Conservation (phyloP, 1,140 invertebrate species). For the Eumaeus atala region DNA sequence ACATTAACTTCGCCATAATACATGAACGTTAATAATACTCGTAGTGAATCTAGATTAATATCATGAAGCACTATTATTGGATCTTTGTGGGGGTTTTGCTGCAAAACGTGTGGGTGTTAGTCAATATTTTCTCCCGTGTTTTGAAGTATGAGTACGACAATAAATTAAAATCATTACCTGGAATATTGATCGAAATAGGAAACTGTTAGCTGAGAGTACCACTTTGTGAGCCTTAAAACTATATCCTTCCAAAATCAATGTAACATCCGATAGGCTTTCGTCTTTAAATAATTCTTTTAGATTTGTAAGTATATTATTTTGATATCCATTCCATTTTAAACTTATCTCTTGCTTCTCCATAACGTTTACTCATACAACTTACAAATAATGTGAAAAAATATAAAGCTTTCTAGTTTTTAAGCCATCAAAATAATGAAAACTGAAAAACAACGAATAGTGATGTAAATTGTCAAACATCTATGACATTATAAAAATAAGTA, state of each 20-base stretch:
- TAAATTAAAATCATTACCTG: constrained; percentile 65
- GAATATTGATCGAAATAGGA: constrained; percentile 81
- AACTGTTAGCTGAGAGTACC: constrained; percentile 82
- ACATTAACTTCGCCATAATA: constrained; percentile 82
- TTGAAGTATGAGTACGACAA: constrained; percentile 3
- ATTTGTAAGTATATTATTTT: constrained; percentile 77
- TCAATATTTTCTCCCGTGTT: constrained; percentile 16
- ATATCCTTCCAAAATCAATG: constrained; percentile 80
- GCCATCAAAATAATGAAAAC: constrained; percentile 27
- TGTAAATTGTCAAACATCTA: no score
- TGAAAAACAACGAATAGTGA: no score
- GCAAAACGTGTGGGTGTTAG: constrained; percentile 52
- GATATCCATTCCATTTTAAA: constrained; percentile 81
- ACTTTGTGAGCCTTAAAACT: constrained; percentile 83
- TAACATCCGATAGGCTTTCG: constrained; percentile 81
- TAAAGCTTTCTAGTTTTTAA: constrained; percentile 20
- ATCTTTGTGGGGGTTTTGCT: constrained; percentile 80
- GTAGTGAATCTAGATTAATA: constrained; percentile 77
- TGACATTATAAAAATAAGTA: no score
- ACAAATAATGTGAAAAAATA: constrained; percentile 22
- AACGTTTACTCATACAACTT: constrained; percentile 29
- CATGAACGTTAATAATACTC: constrained; percentile 78
- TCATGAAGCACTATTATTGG: constrained; percentile 81
- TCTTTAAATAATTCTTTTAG: constrained; percentile 79
- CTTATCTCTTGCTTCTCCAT: constrained; percentile 77